Evolutionary conservation across 2,888 invertebrate species (phyloP).

Genomic region (Hydroisotoma schaefferi): DNA sequence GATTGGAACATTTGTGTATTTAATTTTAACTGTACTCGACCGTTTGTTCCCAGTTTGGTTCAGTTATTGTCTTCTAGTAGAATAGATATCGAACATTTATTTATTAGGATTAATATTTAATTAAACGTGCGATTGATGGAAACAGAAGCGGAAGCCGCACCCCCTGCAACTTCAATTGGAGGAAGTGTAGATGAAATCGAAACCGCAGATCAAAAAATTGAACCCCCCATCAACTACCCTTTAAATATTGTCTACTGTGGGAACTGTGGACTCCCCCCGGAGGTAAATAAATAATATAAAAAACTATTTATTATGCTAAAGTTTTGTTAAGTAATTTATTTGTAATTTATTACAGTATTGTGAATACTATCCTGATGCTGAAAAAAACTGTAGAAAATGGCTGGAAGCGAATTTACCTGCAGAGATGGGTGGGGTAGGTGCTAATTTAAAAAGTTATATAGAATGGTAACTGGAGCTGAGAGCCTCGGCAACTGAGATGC

Average conservation of each 20-base stretch:
- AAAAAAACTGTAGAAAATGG: conserved; percentile 97
- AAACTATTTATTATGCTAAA: background rate
- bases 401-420: conserved; percentile 88
- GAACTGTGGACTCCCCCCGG: conserved; percentile 90
- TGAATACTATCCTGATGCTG: conserved; percentile 96
- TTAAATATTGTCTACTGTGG: conserved; percentile 84
- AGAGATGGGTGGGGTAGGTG: conserved; percentile 78
- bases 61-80: too few relatives aligned
- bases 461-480: background rate
- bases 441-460: background rate
- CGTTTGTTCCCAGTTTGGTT: too few relatives aligned
- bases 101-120: background rate
- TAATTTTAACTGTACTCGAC: too few relatives aligned
- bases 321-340: background rate
- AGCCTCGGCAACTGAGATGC: too few relatives aligned
- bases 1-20: too few relatives aligned
- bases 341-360: conserved; percentile 69
- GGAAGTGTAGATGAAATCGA: background rate
- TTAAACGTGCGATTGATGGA: background rate
- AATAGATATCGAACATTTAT: too few relatives aligned
- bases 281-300: conserved; percentile 58
- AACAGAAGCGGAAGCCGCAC: background rate
- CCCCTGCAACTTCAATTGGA: background rate
- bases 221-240: conserved; percentile 71
- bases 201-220: background rate